A percentile compares a stretch with the other conserved stretches of the same genome.
phyloP scores from a whole-genome alignment of 2,888 invertebrate species.

The Poecilobothrus nobilitatus region DNA sequence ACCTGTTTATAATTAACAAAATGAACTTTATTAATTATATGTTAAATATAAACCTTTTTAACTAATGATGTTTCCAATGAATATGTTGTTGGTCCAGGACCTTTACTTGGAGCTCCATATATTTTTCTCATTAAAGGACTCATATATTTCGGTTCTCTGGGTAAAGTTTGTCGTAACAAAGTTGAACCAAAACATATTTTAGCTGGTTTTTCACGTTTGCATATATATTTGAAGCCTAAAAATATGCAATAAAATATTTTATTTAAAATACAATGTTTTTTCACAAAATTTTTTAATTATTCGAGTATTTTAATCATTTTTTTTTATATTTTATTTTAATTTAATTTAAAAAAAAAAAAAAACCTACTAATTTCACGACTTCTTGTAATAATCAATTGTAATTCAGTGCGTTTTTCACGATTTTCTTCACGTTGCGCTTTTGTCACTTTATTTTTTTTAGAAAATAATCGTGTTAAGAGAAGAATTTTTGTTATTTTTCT shows the following conservation, averaged over 20 bases:
- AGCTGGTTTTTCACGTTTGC: constrained; percentile 45
- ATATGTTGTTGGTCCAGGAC: constrained; percentile 34
- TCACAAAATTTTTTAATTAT: too few species aligned
- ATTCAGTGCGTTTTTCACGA: constrained; percentile 32
- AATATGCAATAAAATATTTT: neutral
- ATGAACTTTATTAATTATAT: constrained; percentile 10
- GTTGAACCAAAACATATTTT: constrained; percentile 49
- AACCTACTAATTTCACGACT: constrained; percentile 27
- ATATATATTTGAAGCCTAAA: constrained; percentile 51
- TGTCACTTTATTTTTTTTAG: constrained; percentile 25
- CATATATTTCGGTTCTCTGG: constrained; percentile 42
- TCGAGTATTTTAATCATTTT: too few species aligned
- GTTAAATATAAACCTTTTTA: constrained; percentile 27
- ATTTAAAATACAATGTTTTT: too few species aligned
- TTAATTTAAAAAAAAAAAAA: too few species aligned
- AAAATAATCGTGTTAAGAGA: neutral
- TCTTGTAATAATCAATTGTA: constrained; percentile 28
- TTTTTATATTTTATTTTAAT: too few species aligned
- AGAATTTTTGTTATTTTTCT: neutral
- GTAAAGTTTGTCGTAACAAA: constrained; percentile 45
- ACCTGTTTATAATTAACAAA: constrained; percentile 8
- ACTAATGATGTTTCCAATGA: constrained; percentile 24
- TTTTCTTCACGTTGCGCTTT: constrained; percentile 28
- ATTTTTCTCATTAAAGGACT: constrained; percentile 47
- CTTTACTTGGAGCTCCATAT: constrained; percentile 30